Evolutionary conservation across 2,888 invertebrate genomes (phyloP), one percentile per base, ranked within the genome.

Genomic region (Stratiomys singularior): DNA sequence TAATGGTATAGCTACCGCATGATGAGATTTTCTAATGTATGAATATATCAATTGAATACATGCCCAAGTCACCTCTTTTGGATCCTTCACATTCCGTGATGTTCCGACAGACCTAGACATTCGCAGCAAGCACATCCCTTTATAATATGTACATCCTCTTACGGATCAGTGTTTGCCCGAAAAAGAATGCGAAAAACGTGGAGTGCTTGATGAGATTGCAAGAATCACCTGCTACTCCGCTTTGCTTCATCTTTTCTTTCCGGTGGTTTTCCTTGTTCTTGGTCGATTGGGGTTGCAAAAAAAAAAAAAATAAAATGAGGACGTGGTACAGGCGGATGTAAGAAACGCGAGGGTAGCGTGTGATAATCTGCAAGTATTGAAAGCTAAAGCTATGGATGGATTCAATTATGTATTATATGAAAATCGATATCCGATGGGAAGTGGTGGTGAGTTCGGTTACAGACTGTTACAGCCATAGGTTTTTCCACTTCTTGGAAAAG

Each of bases 11-110:
- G 69, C 58, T 47, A 44, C 69, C 23, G 69, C 47, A 47, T 47
- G 69, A 69, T 69, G 69, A 69, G 46, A 69, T 69, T 47, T 46
- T 69, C 47, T 69, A 69, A 69, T 69, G 69, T 47, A 69, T 69
- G 69, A 69, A 69, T 69, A 69, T 69, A 69, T 69, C 69, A 69
- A 47, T 69, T 47, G 69, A 69, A 47, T 25, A 11, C 18, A 37
- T 37, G n/a, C 37, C 37, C 37, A 37, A 37, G 37, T 37, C 37
- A 37, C 37, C 37, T 37, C 37, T 9, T 37, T 37, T 9, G 37
- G 37, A 37, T 37, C 9, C 9, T 37, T 37, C 5, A 37, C 9
- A 37, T 37, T n/a, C 37, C 37, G 3, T 37, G 37, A 9, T 9
- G 9, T 52, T 13, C 15, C 52, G 15, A 52, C 52, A 52, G 52